Evolutionary conservation across 2,113 vertebrate genomes (phyloP), one percentile per base, ranked within the genome.

Genomic region (Sminthopsis crassicaudata): DNA sequence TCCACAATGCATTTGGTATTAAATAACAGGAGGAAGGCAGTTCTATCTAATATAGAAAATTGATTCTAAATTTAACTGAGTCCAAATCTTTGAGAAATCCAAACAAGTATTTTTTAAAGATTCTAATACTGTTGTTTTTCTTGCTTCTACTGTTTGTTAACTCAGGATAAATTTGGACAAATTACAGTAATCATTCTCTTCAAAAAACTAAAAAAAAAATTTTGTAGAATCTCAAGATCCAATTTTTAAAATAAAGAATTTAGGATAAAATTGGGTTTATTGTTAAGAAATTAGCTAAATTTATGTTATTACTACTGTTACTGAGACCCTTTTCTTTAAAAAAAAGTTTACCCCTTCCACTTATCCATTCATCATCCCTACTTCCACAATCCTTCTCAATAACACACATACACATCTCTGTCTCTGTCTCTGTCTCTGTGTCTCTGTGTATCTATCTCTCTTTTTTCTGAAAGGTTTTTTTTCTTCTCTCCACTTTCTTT

Each of bases 1-100:
- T 97, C 97, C 97, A 97, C 98, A 98, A 98, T 94, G 97, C 97
- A 97, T 97, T 84, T 50, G 89, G 89, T 90, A 46, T 90, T 90
- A 42, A 30, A 11, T 42, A 90, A 30, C 10, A 50, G 46, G 3
- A 30, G 89, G 89, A 46, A 11, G 89, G 25, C 8, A 90, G 27
- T 30, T 90, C 25, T 22, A 12, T 90, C 30, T 48, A 27, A 25
- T 52, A 5, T 3, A 54, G 24, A 50, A 46, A 84, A 55, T 0
- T 0, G 10, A 2, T n/a, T 52, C 50, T 12, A 0, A n/a, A 14
- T 84, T 50, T 8, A 19, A 14, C n/a, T 46, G 46, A 30, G 48
- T 24, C 1, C 26, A n/a, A 27, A 36, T 8, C 2, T 22, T 55
- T 2, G 89, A 24, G 23, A 48, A n/a, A 42, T 46, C 42, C 89